Evolutionary conservation across 1,140 invertebrate species (phyloP), one percentile per base, ranked within the genome.

Genomic region (Macrocentrus cingulum): DNA sequence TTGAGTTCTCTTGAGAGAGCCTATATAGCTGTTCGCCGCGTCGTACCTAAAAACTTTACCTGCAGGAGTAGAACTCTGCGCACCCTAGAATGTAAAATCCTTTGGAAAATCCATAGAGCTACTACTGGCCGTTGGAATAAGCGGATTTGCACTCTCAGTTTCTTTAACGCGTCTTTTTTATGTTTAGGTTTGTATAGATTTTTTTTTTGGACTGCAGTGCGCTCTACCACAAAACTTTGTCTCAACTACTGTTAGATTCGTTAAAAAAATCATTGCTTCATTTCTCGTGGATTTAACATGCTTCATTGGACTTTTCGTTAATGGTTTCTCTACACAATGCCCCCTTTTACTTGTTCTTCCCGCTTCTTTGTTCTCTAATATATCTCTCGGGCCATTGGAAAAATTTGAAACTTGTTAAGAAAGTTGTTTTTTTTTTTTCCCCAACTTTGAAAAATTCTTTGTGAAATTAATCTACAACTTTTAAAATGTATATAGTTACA

Each of bases 121-220:
- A 18, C 5, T 9, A 8, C 50, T 37, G 20, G 42, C 19, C 37
- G 20, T 52, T 37, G 25, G 56, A 41, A 58, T 58, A 58, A 58
- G 56, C 56, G 37, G 56, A 58, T 58, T 58, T 58, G 13, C 34
- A 51, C 48, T 57, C 36, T 58, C 37, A 29, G 23, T 36, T 58
- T 58, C 48, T 51, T 58, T 44, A 44, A 6, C 42, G 5, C 18
- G 42, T 19, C 42, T 16, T 16, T 29, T 32, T 2, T 25, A n/a
- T 1, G 6, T 45, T 20, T 19, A n/a, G n/a, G n/a, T 25, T 11
- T 34, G 29, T 11, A 7, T 34, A 6, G 11, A 6, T 11, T 34
- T 34, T 34, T 34, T 34, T 34, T 34, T 34, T 11, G 6, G 29
- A 7, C 29, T 11, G 6, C 29, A 7, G 6, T 11, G 29, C 15